phyloP scores from a whole-genome alignment of 2,113 vertebrate genomes.

The Neomonachus schauinslandi region DNA sequence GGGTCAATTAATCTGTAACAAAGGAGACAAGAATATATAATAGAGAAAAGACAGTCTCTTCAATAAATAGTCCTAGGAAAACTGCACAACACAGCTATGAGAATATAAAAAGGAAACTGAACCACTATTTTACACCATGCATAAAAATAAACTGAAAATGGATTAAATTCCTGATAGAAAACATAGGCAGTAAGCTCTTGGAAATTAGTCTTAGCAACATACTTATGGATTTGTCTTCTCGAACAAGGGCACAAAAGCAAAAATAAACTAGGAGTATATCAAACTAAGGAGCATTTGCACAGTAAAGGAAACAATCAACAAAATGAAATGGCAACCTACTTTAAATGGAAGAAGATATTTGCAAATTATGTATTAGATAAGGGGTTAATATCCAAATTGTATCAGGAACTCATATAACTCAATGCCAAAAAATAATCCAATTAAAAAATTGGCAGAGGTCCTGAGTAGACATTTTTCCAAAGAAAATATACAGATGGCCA shows the following conservation, averaged over 20 bases:
- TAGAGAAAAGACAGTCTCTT: not conserved
- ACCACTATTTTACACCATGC: not conserved
- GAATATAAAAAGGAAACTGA: not conserved
- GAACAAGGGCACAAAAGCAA: not conserved
- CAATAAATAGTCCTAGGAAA: not conserved
- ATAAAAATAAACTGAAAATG: not conserved
- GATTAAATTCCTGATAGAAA: not conserved
- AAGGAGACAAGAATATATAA: not conserved
- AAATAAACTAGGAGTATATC: not conserved
- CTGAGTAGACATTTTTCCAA: not conserved
- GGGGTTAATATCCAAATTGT: not conserved
- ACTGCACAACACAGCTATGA: not conserved
- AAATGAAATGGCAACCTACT: not conserved
- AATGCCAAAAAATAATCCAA: not conserved
- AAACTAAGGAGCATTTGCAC: not conserved
- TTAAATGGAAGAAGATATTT: not conserved
- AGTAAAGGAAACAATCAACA: not conserved
- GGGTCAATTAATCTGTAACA: not conserved
- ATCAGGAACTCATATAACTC: not conserved
- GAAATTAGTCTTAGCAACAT: not conserved
- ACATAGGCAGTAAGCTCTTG: not conserved
- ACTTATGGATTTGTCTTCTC: not conserved
- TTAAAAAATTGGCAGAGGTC: not conserved
- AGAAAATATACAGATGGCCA: not conserved
- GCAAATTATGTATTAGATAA: not conserved